These are phyloP conservation scores for Ridgeia piscesae DNA, from an alignment of 1,140 invertebrate genomes.

Conservation along the genomic window DNA sequence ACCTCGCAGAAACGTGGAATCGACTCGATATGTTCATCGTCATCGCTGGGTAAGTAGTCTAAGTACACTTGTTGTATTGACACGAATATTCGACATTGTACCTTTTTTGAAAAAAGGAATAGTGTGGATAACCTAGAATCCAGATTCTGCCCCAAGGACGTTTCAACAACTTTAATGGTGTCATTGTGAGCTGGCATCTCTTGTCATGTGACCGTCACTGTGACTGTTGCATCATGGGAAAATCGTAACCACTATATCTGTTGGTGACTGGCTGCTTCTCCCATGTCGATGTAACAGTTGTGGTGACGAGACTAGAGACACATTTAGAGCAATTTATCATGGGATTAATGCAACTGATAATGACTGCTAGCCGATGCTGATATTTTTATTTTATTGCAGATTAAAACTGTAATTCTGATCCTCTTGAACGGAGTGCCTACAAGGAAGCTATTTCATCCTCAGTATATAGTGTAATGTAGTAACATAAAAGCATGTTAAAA, in stretches of 20 bases:
- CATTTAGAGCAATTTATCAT: not conserved
- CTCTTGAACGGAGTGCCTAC: not conserved
- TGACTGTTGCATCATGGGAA: too few relatives aligned
- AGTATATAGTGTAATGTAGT: not conserved
- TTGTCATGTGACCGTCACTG: too few relatives aligned
- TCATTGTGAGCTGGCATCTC: too few relatives aligned
- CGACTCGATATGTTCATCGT: constrained; percentile 96
- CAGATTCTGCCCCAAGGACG: too few relatives aligned
- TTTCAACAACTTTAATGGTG: too few relatives aligned
- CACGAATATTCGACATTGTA: constrained; percentile 12
- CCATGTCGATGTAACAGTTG: not conserved
- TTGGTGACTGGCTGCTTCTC: too few relatives aligned
- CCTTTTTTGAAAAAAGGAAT: too few relatives aligned
- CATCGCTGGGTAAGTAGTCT: constrained; percentile 75
- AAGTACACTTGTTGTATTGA: too few relatives aligned
- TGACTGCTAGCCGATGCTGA: not conserved
- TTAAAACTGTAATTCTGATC: not conserved
- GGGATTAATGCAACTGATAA: not conserved
- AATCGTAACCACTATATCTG: too few relatives aligned
- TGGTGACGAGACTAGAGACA: not conserved
- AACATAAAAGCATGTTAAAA: not conserved
- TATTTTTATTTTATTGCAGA: not conserved
- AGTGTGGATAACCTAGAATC: too few relatives aligned
- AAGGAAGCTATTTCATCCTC: not conserved
- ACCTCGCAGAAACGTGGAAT: constrained; percentile 94